Evolutionary conservation across 1,140 invertebrate species (phyloP).

Genomic region (Drosophila mojavensis): DNA sequence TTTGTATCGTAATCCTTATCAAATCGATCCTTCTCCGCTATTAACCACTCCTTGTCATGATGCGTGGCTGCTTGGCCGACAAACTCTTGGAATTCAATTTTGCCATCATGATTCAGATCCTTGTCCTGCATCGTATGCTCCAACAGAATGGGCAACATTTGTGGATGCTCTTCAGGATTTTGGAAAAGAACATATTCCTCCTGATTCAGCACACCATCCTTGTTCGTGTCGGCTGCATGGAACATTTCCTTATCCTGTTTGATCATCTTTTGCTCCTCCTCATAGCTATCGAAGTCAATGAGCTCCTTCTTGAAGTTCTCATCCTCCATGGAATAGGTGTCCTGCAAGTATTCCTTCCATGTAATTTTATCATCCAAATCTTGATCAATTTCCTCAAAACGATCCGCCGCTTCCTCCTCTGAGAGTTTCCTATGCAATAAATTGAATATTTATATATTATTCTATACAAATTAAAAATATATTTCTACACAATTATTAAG

Average conservation of each 20-base stretch:
- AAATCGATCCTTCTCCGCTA: slow-evolving; percentile 95
- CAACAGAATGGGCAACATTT: slow-evolving; percentile 94
- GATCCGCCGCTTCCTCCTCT: slow-evolving; percentile 93
- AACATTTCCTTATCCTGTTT: slow-evolving; percentile 95
- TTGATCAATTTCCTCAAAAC: slow-evolving; percentile 93
- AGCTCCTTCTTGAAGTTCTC: slow-evolving; percentile 84
- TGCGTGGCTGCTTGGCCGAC: slow-evolving; percentile 90
- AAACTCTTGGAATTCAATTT: slow-evolving; percentile 93
- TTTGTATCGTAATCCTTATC: slow-evolving; percentile 94
- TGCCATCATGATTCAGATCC: slow-evolving; percentile 93
- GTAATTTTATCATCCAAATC: slow-evolving; percentile 92
- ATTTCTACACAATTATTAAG: slow-evolving; percentile 7
- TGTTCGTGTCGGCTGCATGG: slow-evolving; percentile 92
- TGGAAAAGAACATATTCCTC: slow-evolving; percentile 95
- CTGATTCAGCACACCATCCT: slow-evolving; percentile 90
- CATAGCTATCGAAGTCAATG: slow-evolving; percentile 82
- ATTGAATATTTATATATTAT: background rate
- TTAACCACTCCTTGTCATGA: slow-evolving; percentile 92
- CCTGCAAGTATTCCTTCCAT: slow-evolving; percentile 94
- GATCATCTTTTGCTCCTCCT: slow-evolving; percentile 86
- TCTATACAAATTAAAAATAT: no score
- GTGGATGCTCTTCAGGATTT: slow-evolving; percentile 96
- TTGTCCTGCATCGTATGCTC: slow-evolving; percentile 93
- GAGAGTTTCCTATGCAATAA: slow-evolving; percentile 89
- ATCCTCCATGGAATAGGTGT: slow-evolving; percentile 91